Evolutionary conservation across 2,888 invertebrate species (phyloP).

Genomic region (Limnephilus marmoratus): DNA sequence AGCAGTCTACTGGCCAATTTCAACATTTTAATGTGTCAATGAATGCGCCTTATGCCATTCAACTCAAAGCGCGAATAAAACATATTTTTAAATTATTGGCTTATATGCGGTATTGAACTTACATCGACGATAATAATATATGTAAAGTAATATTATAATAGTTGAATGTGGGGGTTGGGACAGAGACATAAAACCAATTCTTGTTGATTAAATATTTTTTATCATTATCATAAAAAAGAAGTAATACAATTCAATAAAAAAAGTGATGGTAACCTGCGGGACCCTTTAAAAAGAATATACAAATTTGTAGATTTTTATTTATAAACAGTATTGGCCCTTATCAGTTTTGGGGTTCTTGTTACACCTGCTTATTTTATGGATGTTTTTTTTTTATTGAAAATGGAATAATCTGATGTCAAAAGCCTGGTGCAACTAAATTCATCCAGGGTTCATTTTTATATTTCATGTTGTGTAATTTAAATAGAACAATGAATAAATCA

Average conservation of each 20-base stretch:
- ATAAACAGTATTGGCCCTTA: background rate
- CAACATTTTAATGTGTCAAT: too few relatives aligned
- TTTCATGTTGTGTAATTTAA: background rate
- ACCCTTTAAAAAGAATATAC: conserved; percentile 2
- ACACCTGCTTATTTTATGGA: background rate
- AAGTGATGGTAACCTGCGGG: conserved; percentile 23
- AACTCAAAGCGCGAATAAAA: too few relatives aligned
- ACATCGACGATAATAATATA: too few relatives aligned
- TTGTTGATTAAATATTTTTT: conserved; percentile 37
- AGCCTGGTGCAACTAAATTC: background rate
- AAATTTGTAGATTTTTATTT: background rate
- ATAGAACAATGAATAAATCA: background rate
- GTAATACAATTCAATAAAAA: conserved; percentile 34
- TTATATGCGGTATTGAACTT: too few relatives aligned
- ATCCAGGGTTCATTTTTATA: background rate
- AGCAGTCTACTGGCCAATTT: too few relatives aligned
- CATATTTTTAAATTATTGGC: too few relatives aligned
- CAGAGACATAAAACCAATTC: background rate
- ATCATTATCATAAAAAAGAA: conserved; percentile 41
- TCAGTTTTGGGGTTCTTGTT: background rate
- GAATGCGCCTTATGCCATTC: too few relatives aligned
- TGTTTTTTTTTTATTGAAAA: background rate
- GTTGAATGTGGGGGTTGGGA: background rate
- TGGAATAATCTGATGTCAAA: conserved; percentile 5
- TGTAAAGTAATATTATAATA: too few relatives aligned